Evolutionary conservation across 2,113 vertebrate species (phyloP).

Genomic region (Grammomys surdaster): DNA sequence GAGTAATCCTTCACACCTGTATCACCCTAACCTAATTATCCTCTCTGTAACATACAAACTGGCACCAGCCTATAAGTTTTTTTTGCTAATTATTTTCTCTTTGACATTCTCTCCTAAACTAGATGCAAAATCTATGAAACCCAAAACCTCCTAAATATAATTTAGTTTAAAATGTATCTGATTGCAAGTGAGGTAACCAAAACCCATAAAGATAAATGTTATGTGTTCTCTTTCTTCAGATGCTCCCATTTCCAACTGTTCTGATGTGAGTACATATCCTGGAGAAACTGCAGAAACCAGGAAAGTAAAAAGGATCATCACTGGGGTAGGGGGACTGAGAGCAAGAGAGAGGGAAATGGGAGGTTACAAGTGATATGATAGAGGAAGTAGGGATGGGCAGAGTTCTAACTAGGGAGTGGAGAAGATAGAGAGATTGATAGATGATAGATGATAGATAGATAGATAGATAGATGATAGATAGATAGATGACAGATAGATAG

Average conservation of each 20-base stretch:
- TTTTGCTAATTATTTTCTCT: constrained; percentile 36
- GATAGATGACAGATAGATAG: no score
- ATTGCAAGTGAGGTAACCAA: neutral
- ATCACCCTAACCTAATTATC: constrained; percentile 46
- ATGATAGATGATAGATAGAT: no score
- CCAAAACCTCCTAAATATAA: neutral
- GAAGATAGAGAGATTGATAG: neutral
- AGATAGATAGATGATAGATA: no score
- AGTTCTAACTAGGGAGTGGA: neutral
- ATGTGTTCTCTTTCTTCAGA: neutral
- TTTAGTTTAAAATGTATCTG: constrained; percentile 16
- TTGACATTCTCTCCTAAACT: constrained; percentile 5
- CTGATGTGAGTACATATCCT: neutral
- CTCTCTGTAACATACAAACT: constrained; percentile 21
- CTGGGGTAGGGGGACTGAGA: no score
- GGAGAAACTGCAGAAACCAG: neutral
- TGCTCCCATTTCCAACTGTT: neutral
- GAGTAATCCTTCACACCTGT: constrained; percentile 48
- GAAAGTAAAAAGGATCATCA: neutral
- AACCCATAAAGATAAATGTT: neutral
- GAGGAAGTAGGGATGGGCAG: no score
- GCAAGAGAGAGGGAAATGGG: neutral
- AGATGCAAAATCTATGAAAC: constrained; percentile 14
- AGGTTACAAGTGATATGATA: neutral
- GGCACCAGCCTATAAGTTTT: constrained; percentile 43